These are phyloP conservation scores for Stichopus chloronotus DNA, from an alignment of 35 echinoderm and acorn worm species.

Conservation along the genomic window DNA sequence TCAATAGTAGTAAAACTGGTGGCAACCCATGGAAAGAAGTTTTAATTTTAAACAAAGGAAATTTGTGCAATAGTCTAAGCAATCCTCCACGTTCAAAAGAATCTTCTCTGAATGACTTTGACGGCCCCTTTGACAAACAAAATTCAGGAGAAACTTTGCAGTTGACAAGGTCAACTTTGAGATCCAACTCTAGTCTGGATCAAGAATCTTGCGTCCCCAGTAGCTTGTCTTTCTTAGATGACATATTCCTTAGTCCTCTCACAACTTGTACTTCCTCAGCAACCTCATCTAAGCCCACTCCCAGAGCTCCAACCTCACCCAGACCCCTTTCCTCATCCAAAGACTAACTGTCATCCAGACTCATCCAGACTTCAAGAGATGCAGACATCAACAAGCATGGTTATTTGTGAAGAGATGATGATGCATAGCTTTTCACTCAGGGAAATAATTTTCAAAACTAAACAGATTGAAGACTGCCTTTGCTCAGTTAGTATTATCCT, in stretches of 20 bases:
- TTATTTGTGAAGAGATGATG: too few species aligned
- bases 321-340: too few species aligned
- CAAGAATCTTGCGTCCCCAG: neutral
- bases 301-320: neutral
- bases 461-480: too few species aligned
- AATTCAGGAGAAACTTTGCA: neutral
- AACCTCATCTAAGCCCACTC: neutral
- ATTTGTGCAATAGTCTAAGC: neutral
- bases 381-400: too few species aligned
- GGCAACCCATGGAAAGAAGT: neutral
- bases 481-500: too few species aligned
- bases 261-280: neutral
- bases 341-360: too few species aligned
- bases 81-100: neutral
- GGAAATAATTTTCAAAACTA: too few species aligned
- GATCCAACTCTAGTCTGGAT: neutral
- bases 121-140: too few species aligned
- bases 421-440: too few species aligned
- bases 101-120: too few species aligned
- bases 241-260: neutral
- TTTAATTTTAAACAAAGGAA: neutral
- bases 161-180: neutral
- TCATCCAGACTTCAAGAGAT: too few species aligned
- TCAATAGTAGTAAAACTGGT: too few species aligned
- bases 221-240: constrained; percentile 2